Evolutionary conservation across 1,140 invertebrate species (phyloP).

Genomic region (Zaprionus vittiger): DNA sequence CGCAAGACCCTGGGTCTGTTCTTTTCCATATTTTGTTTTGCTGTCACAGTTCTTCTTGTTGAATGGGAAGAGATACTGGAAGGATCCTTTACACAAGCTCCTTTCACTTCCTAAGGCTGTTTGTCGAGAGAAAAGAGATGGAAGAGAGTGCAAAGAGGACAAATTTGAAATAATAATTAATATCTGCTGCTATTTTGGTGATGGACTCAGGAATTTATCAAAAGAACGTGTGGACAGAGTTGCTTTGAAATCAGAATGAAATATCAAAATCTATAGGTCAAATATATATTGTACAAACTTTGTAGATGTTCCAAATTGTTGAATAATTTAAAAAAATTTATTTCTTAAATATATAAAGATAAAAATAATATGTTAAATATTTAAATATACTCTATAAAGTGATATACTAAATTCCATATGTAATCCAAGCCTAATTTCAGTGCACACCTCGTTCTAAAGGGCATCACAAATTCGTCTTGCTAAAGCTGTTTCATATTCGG

Average conservation of each 20-base stretch:
- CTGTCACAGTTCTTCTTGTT: slow-evolving; percentile 27
- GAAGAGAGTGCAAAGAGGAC: neutral
- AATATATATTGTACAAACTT: no score
- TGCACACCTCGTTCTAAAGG: neutral
- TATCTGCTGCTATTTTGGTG: neutral
- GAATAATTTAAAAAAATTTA: no score
- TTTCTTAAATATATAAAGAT: no score
- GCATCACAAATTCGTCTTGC: slow-evolving; percentile 3
- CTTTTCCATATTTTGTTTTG: slow-evolving; percentile 56
- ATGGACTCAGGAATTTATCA: neutral
- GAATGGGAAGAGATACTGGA: neutral
- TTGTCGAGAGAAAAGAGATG: neutral
- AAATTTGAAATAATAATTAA: neutral
- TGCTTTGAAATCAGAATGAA: no score
- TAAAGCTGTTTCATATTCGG: neutral
- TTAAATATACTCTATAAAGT: no score
- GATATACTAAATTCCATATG: no score
- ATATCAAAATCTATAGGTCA: no score
- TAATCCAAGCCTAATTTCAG: no score
- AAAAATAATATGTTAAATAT: no score
- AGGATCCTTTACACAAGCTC: neutral
- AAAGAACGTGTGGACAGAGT: neutral
- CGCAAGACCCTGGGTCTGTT: slow-evolving; percentile 57
- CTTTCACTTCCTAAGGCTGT: neutral
- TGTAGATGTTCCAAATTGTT: no score